Evolutionary conservation across 2,888 invertebrate genomes (phyloP).

Genomic region (Platypus cylindrus): DNA sequence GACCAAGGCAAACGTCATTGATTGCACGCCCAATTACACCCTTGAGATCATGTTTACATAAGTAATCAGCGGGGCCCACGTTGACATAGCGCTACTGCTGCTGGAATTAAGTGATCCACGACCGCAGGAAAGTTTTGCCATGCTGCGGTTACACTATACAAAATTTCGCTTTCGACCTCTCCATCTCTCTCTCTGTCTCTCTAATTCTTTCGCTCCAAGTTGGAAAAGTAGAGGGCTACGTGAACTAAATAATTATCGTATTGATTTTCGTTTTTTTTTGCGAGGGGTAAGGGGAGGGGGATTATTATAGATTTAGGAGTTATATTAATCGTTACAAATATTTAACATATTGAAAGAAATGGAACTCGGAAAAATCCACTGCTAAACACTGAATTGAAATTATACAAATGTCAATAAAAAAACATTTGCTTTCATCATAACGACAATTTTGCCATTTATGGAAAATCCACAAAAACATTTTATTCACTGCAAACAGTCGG

Average conservation of each 20-base stretch:
- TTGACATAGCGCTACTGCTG: conserved; percentile 34
- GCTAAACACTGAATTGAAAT: too few relatives aligned
- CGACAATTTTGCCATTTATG: too few relatives aligned
- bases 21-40: conserved; percentile 38
- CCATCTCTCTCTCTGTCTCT: too few relatives aligned
- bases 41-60: conserved; percentile 38
- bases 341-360: background rate
- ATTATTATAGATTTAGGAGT: background rate
- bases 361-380: too few relatives aligned
- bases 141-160: conserved; percentile 17
- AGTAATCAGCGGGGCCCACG: too few relatives aligned
- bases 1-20: conserved; percentile 33
- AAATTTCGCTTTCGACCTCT: too few relatives aligned
- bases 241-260: too few relatives aligned
- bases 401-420: too few relatives aligned
- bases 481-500: conserved; percentile 10
- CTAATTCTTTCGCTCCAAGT: too few relatives aligned
- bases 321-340: conserved; percentile 2
- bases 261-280: too few relatives aligned
- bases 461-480: conserved; percentile 15
- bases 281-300: background rate
- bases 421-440: too few relatives aligned
- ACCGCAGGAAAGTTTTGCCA: conserved; percentile 12
- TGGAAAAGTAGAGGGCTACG: too few relatives aligned
- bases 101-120: conserved; percentile 36